Percentiles rank a stretch among this genome's conserved stretches.
phyloP scores from a whole-genome alignment of 92 coral and sea anemone genomes.

The Nematostella vectensis region DNA sequence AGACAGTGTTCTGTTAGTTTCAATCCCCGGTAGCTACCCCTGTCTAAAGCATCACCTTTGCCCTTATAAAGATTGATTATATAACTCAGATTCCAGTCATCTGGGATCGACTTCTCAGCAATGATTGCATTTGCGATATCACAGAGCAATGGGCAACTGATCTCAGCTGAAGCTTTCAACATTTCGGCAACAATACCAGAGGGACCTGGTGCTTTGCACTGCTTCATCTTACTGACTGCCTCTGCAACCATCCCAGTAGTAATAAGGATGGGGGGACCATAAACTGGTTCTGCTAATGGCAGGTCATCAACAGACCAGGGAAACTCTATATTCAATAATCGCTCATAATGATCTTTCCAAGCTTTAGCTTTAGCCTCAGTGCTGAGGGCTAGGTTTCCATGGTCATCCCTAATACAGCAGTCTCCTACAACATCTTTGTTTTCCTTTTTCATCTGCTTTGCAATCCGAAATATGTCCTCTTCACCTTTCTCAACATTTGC shows the following conservation, averaged over 20 bases:
- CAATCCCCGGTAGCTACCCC: slow-evolving; percentile 24
- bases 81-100: slow-evolving; percentile 18
- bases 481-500: slow-evolving; percentile 1
- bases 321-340: slow-evolving; percentile 26
- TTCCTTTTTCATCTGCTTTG: slow-evolving; percentile 17
- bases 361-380: slow-evolving; percentile 17
- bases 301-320: slow-evolving; percentile 15
- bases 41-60: slow-evolving; percentile 35
- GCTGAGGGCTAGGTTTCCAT: slow-evolving; percentile 16
- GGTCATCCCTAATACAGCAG: slow-evolving; percentile 18
- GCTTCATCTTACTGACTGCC: slow-evolving; percentile 1
- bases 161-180: slow-evolving; percentile 24
- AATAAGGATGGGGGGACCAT: slow-evolving; percentile 12
- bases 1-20: slow-evolving; percentile 10
- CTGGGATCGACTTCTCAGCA: slow-evolving; percentile 6
- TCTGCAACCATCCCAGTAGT: slow-evolving; percentile 7
- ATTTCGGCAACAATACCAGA: slow-evolving; percentile 29
- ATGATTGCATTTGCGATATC: slow-evolving; percentile 1
- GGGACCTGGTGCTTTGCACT: slow-evolving; percentile 26
- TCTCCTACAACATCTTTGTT: slow-evolving; percentile 36
- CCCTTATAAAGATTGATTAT: slow-evolving; percentile 31
- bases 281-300: slow-evolving; percentile 5
- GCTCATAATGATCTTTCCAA: slow-evolving; percentile 26
- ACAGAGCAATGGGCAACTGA: slow-evolving; percentile 1
- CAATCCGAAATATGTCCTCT: slow-evolving; percentile 14